These are phyloP conservation scores for Chlorops oryzae DNA, from an alignment of 1,140 invertebrate genomes.

Conservation along the genomic window DNA sequence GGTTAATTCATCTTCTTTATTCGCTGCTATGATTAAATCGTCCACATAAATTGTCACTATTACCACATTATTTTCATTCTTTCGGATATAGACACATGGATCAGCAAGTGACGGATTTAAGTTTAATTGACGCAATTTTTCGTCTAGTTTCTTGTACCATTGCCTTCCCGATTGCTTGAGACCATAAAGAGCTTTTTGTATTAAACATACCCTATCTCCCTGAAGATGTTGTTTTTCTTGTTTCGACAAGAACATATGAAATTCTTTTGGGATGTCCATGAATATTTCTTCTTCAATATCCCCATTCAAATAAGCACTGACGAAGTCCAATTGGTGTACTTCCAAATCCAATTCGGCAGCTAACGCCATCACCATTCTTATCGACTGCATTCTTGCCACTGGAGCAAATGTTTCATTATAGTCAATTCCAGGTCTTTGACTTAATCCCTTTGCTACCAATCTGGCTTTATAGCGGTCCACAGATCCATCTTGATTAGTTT, in stretches of 20 bases:
- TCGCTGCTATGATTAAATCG: constrained; percentile 13
- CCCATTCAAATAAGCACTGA: constrained; percentile 48
- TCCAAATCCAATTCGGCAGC: constrained; percentile 30
- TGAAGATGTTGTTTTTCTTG: constrained; percentile 19
- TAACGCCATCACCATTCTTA: constrained; percentile 38
- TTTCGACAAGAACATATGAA: constrained; percentile 7
- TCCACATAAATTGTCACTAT: constrained; percentile 14
- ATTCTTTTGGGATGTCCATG: constrained; percentile 45
- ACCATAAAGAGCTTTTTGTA: constrained; percentile 38
- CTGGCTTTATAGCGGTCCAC: constrained; percentile 42
- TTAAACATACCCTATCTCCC: constrained; percentile 23
- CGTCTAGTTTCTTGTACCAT: constrained; percentile 27
- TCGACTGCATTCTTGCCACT: constrained; percentile 32
- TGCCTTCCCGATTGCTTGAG: constrained; percentile 34
- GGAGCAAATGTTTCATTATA: constrained; percentile 46
- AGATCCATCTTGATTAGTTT: constrained; percentile 22
- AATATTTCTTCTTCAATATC: constrained; percentile 45
- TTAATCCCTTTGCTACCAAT: constrained; percentile 43
- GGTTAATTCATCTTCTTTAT: neutral
- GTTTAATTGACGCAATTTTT: constrained; percentile 15
- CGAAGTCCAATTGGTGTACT: constrained; percentile 43
- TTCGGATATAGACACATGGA: constrained; percentile 8
- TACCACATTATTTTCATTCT: neutral
- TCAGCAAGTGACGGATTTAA: constrained; percentile 17
- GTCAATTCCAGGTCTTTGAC: constrained; percentile 37